Conservation (phyloP, 2,113 vertebrate species). For the Illadopsis cleaveri region DNA sequence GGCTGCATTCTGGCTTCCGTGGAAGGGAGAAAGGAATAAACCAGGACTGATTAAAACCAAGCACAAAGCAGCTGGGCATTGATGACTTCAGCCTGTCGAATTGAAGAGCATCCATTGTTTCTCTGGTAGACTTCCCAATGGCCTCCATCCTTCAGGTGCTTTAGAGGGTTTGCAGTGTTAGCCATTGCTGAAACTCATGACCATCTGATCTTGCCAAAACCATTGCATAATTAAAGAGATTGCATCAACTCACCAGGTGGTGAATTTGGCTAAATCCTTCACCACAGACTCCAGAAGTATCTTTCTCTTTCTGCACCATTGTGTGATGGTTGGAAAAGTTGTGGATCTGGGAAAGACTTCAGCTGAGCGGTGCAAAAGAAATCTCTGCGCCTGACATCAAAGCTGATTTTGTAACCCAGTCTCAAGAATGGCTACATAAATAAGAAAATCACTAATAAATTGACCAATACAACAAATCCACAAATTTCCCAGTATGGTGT, state of each 20-base stretch:
- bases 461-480: not conserved
- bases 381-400: not conserved
- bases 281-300: fast-evolving
- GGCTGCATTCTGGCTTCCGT: not conserved
- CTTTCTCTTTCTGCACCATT: not conserved
- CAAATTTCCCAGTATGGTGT: not conserved
- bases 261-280: not conserved
- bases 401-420: not conserved
- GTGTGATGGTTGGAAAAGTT: not conserved
- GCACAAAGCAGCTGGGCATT: not conserved
- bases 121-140: not conserved
- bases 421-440: not conserved
- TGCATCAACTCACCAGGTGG: not conserved
- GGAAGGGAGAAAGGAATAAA: not conserved
- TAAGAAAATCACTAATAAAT: not conserved
- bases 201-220: not conserved
- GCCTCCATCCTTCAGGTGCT: not conserved
- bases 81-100: not conserved
- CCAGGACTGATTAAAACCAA: not conserved
- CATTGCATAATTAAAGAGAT: not conserved
- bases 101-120: not conserved
- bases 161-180: not conserved
- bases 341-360: not conserved
- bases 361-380: not conserved
- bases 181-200: not conserved